Base-by-base conservation (phyloP, 1,140 invertebrate species). In the Ylistrum balloti region DNA sequence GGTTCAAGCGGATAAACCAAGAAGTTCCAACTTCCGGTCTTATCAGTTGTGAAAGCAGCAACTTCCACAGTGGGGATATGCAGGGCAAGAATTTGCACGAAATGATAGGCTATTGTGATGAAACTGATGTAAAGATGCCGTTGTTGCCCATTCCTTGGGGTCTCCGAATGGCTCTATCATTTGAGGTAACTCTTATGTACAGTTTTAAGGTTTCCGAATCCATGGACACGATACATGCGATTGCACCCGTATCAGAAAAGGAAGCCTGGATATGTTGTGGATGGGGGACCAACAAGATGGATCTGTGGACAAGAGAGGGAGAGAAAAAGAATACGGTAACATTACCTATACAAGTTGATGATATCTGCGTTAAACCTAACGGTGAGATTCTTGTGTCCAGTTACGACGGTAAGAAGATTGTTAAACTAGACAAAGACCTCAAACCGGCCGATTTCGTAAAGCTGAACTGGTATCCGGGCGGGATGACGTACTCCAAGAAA, bases 201-300 rank as follows among this genome's bases (percentile, higher is more conserved):
- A 92, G 48, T 28, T 93, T 93, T 86, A 92, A 89, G 87, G 88
- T 92, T 15, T 88, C 90, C n/a, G 91, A 92, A 33, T 32, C 33
- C 33, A 89, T 89, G 28, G 93, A 93, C 32, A 93, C 93, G 0
- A 87, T 93, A 20, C 93, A 93, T 34, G 93, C 93, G 0, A 93
- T 93, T 28, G 93, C 93, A 11, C 93, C 93, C 20, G 89, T 93
- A 13, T 93, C 93, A 0, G 93, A 93, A 32, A 93, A 90, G 20
- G 93, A 93, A 45, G 93, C 93, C 2, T 93, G 93, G 93, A 85
- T 93, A 7, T 91, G 91, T 32, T 92, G 91, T 91, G 93, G 93
- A 0, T 93, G 93, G 93, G 93, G 93, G 15, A 92, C 91, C 7
- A 93, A 91, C 56, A 89, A 93, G 41, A 92, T 93, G 35, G 87